A percentile compares a stretch with the other conserved stretches of the same genome.
Evolutionary conservation across 2,888 invertebrate genomes (phyloP).

Genomic region (Drosophila paramelanica): DNA sequence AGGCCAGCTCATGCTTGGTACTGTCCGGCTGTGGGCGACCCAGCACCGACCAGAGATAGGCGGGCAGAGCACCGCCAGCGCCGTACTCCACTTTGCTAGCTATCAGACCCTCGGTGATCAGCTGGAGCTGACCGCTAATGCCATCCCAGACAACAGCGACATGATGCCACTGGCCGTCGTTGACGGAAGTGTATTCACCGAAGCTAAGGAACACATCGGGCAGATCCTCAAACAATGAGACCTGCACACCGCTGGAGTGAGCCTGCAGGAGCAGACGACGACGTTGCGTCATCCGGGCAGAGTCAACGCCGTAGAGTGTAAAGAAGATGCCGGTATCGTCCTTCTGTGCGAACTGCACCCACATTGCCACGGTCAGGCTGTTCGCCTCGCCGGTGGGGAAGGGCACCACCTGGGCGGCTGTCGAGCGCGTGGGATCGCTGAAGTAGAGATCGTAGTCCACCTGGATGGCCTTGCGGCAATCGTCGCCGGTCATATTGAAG

Average conservation of each 20-base stretch:
- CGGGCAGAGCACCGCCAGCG: conserved; percentile 92
- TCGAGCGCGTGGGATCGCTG: conserved; percentile 94
- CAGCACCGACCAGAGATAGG: conserved; percentile 95
- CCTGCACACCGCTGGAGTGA: conserved; percentile 96
- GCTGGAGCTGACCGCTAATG: conserved; percentile 92
- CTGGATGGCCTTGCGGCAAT: conserved; percentile 98
- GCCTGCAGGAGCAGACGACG: conserved; percentile 94
- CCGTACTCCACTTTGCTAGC: conserved; percentile 96
- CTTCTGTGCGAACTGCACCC: conserved; percentile 97
- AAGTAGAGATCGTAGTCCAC: conserved; percentile 99
- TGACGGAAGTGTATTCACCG: conserved; percentile 95
- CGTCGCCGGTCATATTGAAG: conserved; percentile 97
- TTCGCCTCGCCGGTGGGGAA: conserved; percentile 92
- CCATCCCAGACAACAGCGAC: conserved; percentile 98
- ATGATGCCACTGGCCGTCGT: conserved; percentile 98
- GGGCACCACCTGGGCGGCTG: conserved; percentile 96
- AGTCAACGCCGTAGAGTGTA: conserved; percentile 94
- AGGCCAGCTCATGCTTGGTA: conserved; percentile 86
- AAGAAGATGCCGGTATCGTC: conserved; percentile 97
- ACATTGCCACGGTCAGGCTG: conserved; percentile 95
- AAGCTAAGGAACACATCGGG: conserved; percentile 96
- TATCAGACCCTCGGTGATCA: conserved; percentile 98
- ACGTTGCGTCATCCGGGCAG: conserved; percentile 91
- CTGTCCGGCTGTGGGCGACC: conserved; percentile 94
- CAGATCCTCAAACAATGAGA: conserved; percentile 94